phyloP scores from a whole-genome alignment of 2,888 invertebrate genomes.

The Chalcis sispes region DNA sequence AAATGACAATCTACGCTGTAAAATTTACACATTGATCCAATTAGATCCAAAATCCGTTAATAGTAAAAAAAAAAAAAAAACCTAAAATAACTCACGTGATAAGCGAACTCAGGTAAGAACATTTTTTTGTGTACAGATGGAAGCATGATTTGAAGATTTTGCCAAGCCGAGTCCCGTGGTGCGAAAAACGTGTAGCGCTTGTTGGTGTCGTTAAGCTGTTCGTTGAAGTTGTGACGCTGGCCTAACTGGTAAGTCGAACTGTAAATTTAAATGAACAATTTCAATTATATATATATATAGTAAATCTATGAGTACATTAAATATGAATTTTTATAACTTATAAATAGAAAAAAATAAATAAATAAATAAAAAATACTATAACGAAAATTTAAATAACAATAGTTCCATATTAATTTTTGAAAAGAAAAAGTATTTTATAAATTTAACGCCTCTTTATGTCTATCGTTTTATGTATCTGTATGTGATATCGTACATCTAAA shows the following conservation, averaged over 20 bases:
- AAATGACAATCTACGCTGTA: no score
- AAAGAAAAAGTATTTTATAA: no score
- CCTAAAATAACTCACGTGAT: constrained; percentile 81
- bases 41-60: not conserved
- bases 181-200: constrained; percentile 94
- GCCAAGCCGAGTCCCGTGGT: constrained; percentile 94
- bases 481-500: no score
- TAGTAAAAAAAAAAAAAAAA: not conserved
- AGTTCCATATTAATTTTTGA: no score
- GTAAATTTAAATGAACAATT: constrained; percentile 49
- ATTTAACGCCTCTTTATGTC: no score
- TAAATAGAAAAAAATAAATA: constrained; percentile 1
- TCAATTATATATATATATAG: no score
- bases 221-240: constrained; percentile 85
- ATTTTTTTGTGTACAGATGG: constrained; percentile 91
- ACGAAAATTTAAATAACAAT: no score
- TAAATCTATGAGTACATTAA: no score
- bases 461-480: no score
- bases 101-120: constrained; percentile 87
- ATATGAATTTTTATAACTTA: no score
- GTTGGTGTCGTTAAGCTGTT: constrained; percentile 84
- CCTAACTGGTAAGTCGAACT: constrained; percentile 89
- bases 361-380: no score
- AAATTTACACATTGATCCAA: no score
- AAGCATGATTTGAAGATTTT: constrained; percentile 83